Conservation (phyloP, 2,113 vertebrate species). For the Recurvirostra avosetta region DNA sequence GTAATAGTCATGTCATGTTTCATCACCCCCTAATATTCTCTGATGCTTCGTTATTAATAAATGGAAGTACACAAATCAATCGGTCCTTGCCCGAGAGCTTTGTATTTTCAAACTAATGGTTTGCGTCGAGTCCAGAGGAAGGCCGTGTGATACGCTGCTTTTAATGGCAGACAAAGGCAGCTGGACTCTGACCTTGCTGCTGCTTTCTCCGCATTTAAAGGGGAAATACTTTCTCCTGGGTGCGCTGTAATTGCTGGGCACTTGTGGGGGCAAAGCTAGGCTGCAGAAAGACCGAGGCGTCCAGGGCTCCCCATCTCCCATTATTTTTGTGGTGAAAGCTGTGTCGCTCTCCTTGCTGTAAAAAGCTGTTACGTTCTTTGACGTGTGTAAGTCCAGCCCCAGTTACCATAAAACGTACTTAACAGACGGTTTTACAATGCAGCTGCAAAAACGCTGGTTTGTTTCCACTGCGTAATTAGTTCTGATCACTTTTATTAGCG, state of each 20-base stretch:
- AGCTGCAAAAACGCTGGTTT: background rate
- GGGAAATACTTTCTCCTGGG: background rate
- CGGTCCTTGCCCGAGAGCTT: background rate
- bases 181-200: background rate
- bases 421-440: background rate
- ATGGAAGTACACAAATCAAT: background rate
- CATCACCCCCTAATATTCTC: background rate
- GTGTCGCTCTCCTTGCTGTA: background rate
- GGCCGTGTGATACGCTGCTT: background rate
- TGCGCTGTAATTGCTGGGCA: background rate
- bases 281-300: background rate
- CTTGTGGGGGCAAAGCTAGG: background rate
- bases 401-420: rapidly evolving
- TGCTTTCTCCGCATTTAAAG: background rate
- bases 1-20: rapidly evolving
- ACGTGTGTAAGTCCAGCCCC: background rate
- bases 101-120: background rate
- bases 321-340: background rate
- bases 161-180: background rate
- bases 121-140: rapidly evolving
- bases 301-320: background rate
- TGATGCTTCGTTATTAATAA: background rate
- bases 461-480: background rate
- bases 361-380: background rate
- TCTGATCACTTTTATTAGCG: rapidly evolving